A percentile compares a stretch with the other conserved stretches of the same genome.
These are phyloP conservation scores for Sebastes hubbsi DNA, from an alignment of 2,797 vertebrate genomes.

Conservation along the genomic window DNA sequence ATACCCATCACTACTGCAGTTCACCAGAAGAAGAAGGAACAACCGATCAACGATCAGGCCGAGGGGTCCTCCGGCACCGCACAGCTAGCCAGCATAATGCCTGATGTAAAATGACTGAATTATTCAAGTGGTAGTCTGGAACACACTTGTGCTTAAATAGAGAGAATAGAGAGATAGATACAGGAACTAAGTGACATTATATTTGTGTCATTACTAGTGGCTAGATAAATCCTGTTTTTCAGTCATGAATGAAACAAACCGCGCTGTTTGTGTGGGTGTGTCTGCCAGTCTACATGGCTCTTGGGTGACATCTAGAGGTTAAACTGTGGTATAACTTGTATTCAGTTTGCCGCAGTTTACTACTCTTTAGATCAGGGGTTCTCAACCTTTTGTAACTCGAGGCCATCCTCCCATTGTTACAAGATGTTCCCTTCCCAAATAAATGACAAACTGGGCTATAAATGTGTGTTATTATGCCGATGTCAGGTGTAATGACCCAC, in stretches of 20 bases:
- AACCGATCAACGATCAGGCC: slow-evolving; percentile 55
- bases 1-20: slow-evolving; percentile 19
- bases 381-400: too few relatives aligned
- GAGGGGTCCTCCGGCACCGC: slow-evolving; percentile 76
- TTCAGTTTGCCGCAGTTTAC: slow-evolving; percentile 38
- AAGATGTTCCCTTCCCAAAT: too few relatives aligned
- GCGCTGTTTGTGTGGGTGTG: slow-evolving; percentile 54
- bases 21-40: slow-evolving; percentile 33
- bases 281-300: slow-evolving; percentile 7
- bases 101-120: slow-evolving; percentile 62
- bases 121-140: neutral
- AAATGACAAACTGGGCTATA: too few relatives aligned
- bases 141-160: fast-evolving
- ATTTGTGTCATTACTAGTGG: neutral
- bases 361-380: neutral
- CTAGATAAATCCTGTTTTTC: neutral
- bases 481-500: too few relatives aligned
- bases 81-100: slow-evolving; percentile 75
- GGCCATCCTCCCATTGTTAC: too few relatives aligned
- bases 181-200: neutral
- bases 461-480: fast-evolving
- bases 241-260: neutral
- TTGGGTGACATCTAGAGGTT: slow-evolving; percentile 62
- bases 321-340: fast-evolving
- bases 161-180: neutral